Conservation (phyloP, 2,113 vertebrate genomes). For the Laterallus jamaicensis region DNA sequence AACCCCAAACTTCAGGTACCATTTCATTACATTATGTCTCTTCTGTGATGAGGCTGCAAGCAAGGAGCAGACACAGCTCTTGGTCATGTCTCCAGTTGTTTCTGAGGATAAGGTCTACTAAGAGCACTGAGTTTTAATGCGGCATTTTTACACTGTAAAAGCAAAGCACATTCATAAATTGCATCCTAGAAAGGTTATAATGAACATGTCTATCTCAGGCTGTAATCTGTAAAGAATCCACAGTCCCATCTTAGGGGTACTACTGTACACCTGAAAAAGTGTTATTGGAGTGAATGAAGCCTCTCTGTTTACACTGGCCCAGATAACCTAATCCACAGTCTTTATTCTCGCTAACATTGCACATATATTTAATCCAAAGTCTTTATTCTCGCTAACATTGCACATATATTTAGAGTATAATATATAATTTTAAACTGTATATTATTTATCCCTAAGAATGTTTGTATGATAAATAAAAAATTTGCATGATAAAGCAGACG, state of each 20-base stretch:
- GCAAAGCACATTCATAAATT: neutral
- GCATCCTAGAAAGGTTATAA: neutral
- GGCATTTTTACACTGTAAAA: neutral
- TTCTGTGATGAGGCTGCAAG: neutral
- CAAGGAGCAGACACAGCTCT: neutral
- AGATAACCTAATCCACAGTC: neutral
- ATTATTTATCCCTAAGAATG: constrained; percentile 60
- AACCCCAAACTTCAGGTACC: neutral
- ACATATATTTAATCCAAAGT: neutral
- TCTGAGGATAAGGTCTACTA: neutral
- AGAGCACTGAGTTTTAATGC: neutral
- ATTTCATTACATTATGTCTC: neutral
- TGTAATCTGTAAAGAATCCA: neutral
- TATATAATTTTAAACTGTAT: constrained; percentile 25
- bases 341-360: neutral
- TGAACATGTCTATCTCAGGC: neutral
- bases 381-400: neutral
- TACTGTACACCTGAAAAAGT: neutral
- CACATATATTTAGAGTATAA: neutral
- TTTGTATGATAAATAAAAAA: constrained; percentile 70
- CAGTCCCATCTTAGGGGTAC: neutral
- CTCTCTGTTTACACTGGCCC: neutral
- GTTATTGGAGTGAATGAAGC: neutral
- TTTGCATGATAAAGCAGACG: constrained; percentile 66
- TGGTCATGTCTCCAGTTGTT: neutral